A percentile compares a stretch with the other conserved stretches of the same genome.
Evolutionary conservation across 2,888 invertebrate genomes (phyloP).

Genomic region (Axea sp.): DNA sequence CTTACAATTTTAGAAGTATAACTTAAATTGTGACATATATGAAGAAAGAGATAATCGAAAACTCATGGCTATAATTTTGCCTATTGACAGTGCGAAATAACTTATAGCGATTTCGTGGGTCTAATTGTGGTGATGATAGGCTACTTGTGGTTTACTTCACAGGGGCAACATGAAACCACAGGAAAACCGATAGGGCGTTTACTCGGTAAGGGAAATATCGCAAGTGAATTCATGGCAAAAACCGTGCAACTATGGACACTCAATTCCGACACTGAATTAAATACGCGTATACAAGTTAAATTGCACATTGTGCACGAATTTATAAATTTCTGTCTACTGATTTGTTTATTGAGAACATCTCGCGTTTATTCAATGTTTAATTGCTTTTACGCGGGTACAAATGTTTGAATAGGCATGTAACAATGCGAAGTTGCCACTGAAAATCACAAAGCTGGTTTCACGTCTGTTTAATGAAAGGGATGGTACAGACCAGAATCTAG

Average conservation of each 20-base stretch:
- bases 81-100: slow-evolving; percentile 8
- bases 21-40: neutral
- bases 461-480: slow-evolving; percentile 37
- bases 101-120: slow-evolving; percentile 11
- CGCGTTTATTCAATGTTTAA: slow-evolving; percentile 19
- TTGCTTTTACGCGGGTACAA: slow-evolving; percentile 42
- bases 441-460: slow-evolving; percentile 49
- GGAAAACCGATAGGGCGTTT: slow-evolving; percentile 25
- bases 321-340: neutral
- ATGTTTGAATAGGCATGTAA: slow-evolving; percentile 55
- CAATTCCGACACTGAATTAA: slow-evolving; percentile 5
- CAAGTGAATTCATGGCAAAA: slow-evolving; percentile 2
- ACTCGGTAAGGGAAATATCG: slow-evolving; percentile 1
- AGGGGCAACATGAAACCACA: slow-evolving; percentile 13
- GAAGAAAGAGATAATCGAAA: slow-evolving; percentile 6
- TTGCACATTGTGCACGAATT: slow-evolving; percentile 12
- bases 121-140: slow-evolving; percentile 35
- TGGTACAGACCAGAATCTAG: slow-evolving; percentile 18
- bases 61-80: slow-evolving; percentile 5
- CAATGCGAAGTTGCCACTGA: slow-evolving; percentile 52
- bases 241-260: slow-evolving; percentile 3
- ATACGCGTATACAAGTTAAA: too few species aligned
- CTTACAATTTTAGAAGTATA: neutral
- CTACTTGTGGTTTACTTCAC: slow-evolving; percentile 35
- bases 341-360: slow-evolving; percentile 12